These are phyloP conservation scores for Zeugodacus cucurbitae DNA, from an alignment of 1,140 invertebrate genomes.

Conservation along the genomic window DNA sequence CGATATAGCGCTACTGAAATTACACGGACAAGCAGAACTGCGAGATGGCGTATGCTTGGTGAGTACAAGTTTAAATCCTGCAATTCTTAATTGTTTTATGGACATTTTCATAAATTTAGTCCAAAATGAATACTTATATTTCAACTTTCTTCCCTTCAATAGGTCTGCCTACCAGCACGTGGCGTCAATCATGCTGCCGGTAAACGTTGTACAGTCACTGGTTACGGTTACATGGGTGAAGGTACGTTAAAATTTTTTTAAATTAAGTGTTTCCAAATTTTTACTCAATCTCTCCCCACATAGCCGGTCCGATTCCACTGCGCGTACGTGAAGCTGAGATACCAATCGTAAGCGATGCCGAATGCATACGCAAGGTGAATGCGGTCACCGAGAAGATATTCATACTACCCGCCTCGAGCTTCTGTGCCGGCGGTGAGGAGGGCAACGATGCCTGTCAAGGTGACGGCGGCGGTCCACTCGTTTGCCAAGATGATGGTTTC, in stretches of 20 bases:
- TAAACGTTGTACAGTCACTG: constrained; percentile 90
- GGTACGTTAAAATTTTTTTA: constrained; percentile 69
- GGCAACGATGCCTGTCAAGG: constrained; percentile 95
- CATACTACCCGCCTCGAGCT: constrained; percentile 89
- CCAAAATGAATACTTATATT: not conserved
- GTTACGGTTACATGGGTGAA: constrained; percentile 95
- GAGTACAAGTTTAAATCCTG: not conserved
- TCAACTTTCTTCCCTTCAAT: not conserved
- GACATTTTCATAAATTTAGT: not conserved
- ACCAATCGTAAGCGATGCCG: constrained; percentile 91
- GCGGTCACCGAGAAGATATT: constrained; percentile 94
- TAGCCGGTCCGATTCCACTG: constrained; percentile 91
- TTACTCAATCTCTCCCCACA: not conserved
- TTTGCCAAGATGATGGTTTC: constrained; percentile 92
- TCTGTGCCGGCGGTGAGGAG: constrained; percentile 92
- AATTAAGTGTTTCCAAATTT: not conserved
- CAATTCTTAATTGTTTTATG: not conserved
- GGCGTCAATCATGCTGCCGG: constrained; percentile 87
- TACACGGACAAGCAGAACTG: constrained; percentile 89
- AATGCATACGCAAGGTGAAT: constrained; percentile 92
- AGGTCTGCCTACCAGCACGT: constrained; percentile 87
- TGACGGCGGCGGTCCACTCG: constrained; percentile 90
- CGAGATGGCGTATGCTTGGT: constrained; percentile 80
- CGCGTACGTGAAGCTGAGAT: constrained; percentile 89
- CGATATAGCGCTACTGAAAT: constrained; percentile 92